Evolutionary conservation across 2,888 invertebrate genomes (phyloP).

Genomic region (Argyra leucocephala): DNA sequence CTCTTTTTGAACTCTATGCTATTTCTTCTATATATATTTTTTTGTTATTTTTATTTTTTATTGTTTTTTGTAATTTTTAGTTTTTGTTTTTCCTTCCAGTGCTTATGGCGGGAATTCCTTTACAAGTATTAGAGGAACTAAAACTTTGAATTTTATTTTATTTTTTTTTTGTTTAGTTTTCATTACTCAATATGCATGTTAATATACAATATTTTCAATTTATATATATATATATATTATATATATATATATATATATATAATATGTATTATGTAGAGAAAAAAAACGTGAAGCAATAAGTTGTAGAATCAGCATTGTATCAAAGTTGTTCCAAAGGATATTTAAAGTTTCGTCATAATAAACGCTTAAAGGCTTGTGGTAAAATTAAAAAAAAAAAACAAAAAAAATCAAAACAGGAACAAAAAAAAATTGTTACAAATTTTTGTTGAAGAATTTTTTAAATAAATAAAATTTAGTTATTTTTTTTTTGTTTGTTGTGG

Average conservation of each 20-base stretch:
- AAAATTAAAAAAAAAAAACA: neutral
- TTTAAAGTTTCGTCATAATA: neutral
- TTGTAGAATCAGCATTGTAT: neutral
- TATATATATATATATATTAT: too few species aligned
- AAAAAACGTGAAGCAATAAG: neutral
- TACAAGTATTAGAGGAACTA: neutral
- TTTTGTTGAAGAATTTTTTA: too few species aligned
- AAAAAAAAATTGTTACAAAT: too few species aligned
- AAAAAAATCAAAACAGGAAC: too few species aligned
- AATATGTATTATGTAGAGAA: neutral
- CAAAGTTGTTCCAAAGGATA: neutral
- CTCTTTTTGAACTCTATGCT: neutral
- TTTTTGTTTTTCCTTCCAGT: neutral
- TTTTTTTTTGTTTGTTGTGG: too few species aligned
- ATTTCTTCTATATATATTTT: too few species aligned
- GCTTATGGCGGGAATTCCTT: conserved; percentile 1
- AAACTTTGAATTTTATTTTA: neutral
- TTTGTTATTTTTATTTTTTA: neutral
- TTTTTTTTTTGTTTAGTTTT: too few species aligned
- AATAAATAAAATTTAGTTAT: too few species aligned
- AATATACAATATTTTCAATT: too few species aligned
- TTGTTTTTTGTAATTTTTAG: neutral
- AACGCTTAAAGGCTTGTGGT: neutral
- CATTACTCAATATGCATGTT: neutral
- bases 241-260: neutral